These are phyloP conservation scores for Dendroctonus valens DNA, from an alignment of 1,140 invertebrate genomes.

Conservation along the genomic window DNA sequence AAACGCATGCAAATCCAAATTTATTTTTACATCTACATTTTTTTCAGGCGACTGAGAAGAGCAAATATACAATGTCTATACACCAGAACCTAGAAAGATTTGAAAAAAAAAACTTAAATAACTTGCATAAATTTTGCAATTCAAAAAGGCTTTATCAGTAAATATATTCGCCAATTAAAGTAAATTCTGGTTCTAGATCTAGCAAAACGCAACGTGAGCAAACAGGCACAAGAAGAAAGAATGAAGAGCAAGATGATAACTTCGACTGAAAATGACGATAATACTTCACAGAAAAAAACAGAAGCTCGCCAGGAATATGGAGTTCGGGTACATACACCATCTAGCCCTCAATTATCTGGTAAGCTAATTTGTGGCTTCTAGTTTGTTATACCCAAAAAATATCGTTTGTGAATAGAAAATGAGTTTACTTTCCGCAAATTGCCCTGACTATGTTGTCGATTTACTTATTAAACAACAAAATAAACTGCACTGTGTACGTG, in stretches of 20 bases:
- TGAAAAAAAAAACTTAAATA: neutral
- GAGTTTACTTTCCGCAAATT: too few relatives aligned
- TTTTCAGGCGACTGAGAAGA: too few relatives aligned
- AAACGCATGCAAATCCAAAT: too few relatives aligned
- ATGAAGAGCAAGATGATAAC: constrained; percentile 26
- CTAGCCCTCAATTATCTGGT: constrained; percentile 43
- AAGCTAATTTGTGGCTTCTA: too few relatives aligned
- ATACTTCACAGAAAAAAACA: constrained; percentile 31
- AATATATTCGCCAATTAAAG: neutral
- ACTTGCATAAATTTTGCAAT: neutral
- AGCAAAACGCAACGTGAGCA: constrained; percentile 40
- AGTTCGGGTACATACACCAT: constrained; percentile 39
- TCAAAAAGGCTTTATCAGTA: neutral
- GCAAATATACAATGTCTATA: too few relatives aligned
- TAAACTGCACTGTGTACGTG: too few relatives aligned
- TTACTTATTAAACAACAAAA: too few relatives aligned
- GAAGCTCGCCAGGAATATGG: constrained; percentile 34
- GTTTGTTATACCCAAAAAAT: neutral
- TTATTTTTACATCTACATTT: too few relatives aligned
- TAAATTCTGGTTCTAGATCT: constrained; percentile 19
- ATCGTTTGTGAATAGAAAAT: neutral
- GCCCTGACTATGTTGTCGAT: too few relatives aligned
- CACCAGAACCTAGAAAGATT: neutral
- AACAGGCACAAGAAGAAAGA: constrained; percentile 12
- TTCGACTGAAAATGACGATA: constrained; percentile 32